Conservation (phyloP, 2,113 vertebrate genomes). For the rabbit (Oryctolagus cuniculus) region DNA sequence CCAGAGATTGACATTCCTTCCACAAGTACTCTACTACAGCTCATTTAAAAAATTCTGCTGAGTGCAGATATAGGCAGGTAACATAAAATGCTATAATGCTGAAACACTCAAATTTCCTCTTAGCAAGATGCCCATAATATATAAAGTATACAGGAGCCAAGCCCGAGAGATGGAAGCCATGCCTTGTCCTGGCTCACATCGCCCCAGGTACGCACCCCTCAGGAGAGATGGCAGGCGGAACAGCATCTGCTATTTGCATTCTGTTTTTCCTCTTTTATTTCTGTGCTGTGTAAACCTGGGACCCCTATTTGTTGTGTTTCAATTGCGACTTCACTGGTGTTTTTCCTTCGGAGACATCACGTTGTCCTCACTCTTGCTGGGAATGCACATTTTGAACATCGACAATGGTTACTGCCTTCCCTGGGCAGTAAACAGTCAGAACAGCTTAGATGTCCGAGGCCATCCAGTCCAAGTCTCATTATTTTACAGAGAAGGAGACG, state of each 20-base stretch:
- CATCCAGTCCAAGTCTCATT: not conserved
- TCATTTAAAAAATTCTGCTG: conserved; percentile 2
- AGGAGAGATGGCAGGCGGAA: not conserved
- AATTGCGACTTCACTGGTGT: not conserved
- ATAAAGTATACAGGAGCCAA: not conserved
- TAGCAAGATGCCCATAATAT: not conserved
- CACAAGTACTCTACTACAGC: not conserved
- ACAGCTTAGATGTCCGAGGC: not conserved
- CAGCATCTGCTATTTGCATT: not conserved
- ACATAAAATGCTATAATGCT: conserved; percentile 1
- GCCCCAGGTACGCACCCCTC: not conserved
- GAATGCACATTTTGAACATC: not conserved
- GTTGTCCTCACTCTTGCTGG: not conserved
- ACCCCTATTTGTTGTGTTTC: not conserved
- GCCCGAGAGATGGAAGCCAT: not conserved
- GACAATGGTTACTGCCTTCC: not conserved
- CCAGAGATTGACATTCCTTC: not conserved
- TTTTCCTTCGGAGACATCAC: not conserved
- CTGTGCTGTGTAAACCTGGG: not conserved
- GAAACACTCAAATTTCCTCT: not conserved
- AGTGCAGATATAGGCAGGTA: not conserved
- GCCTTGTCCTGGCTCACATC: not conserved
- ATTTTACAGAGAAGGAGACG: not conserved
- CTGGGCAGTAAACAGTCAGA: not conserved
- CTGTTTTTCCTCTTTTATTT: not conserved